A percentile compares a stretch with the other conserved stretches of the same genome.
phyloP scores from a whole-genome alignment of 1,140 invertebrate species.

The Drosophila parabipectinata region DNA sequence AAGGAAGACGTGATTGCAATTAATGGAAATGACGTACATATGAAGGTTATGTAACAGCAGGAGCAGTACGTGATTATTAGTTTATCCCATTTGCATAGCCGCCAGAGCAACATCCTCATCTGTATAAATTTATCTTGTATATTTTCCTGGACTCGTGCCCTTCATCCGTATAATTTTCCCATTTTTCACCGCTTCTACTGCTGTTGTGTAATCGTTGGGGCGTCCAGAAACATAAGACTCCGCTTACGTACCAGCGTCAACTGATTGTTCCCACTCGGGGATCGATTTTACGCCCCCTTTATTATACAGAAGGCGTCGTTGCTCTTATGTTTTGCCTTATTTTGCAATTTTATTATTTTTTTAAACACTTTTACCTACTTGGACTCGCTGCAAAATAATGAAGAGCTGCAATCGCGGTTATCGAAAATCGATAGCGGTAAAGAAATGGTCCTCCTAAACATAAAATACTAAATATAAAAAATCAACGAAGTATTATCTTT shows the following conservation, averaged over 20 bases:
- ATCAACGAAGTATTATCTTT: no score
- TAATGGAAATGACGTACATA: slow-evolving; percentile 6
- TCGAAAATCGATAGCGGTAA: neutral
- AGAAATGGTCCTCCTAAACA: neutral
- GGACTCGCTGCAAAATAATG: slow-evolving; percentile 47
- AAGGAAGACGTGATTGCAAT: slow-evolving; percentile 4
- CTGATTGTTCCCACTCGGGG: neutral
- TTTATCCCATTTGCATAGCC: slow-evolving; percentile 17
- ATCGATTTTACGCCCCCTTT: neutral
- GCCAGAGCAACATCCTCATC: neutral
- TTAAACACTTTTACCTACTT: slow-evolving; percentile 27
- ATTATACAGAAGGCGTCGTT: neutral
- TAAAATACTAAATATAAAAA: neutral
- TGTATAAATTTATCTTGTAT: neutral
- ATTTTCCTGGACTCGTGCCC: slow-evolving; percentile 19
- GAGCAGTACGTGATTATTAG: slow-evolving; percentile 3
- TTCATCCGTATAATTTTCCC: slow-evolving; percentile 40
- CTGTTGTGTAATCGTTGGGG: slow-evolving; percentile 68
- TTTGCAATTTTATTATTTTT: slow-evolving; percentile 16
- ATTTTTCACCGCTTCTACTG: slow-evolving; percentile 48
- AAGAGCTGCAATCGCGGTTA: neutral
- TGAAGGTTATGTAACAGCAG: slow-evolving; percentile 35
- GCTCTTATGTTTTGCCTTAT: neutral
- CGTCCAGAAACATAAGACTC: neutral
- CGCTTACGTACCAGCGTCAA: neutral